Percentiles rank a stretch among this genome's conserved stretches.
Conservation (phyloP, 2,113 vertebrate species). For the Oxyura jamaicensis region DNA sequence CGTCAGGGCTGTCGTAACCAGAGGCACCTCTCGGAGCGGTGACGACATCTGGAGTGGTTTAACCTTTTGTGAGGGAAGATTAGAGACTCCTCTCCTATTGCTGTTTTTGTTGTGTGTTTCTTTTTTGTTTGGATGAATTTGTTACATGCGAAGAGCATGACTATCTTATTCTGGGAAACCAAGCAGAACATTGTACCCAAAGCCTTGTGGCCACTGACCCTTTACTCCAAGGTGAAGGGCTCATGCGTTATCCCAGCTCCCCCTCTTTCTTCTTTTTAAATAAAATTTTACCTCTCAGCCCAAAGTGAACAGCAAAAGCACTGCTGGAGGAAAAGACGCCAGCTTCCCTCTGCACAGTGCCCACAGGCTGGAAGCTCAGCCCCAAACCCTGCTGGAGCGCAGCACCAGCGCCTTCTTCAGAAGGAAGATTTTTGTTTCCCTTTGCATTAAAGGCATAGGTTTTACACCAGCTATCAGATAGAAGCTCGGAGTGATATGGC, state of each 20-base stretch:
- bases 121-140: neutral
- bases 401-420: neutral
- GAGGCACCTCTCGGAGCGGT: neutral
- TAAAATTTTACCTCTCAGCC: neutral
- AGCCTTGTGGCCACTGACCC: neutral
- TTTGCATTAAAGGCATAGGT: neutral
- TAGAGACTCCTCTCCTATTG: neutral
- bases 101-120: neutral
- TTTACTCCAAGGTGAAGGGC: neutral
- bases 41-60: neutral
- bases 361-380: neutral
- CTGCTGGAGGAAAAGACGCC: neutral
- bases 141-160: neutral
- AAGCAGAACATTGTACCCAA: neutral
- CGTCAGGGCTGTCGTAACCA: conserved; percentile 12
- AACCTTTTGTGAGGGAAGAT: neutral
- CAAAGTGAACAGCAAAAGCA: neutral
- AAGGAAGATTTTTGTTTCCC: neutral
- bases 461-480: neutral
- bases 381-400: neutral
- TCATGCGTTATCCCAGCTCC: neutral
- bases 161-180: neutral
- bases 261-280: neutral
- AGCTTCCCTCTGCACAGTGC: neutral
- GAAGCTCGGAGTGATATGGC: neutral